These are phyloP conservation scores for Sciaenops ocellatus DNA, from an alignment of 2,797 vertebrate species.

Conservation along the genomic window DNA sequence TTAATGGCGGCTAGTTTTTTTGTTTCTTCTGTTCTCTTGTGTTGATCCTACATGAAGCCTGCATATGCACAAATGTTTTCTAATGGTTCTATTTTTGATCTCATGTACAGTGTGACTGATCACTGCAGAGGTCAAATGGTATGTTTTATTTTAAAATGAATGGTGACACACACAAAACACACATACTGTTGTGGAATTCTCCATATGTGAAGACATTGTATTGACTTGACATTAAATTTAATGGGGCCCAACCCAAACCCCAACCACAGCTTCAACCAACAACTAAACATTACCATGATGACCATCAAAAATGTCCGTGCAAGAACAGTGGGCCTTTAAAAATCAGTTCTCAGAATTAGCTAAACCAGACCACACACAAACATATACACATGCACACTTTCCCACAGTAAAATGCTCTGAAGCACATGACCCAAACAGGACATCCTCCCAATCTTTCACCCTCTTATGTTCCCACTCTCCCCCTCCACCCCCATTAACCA, in stretches of 20 bases:
- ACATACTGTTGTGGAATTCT: background rate
- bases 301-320: conserved; percentile 10
- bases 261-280: background rate
- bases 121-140: conserved; percentile 28
- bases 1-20: background rate
- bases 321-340: conserved; percentile 28
- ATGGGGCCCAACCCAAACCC: background rate
- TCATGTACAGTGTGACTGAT: conserved; percentile 36
- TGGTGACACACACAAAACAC: conserved; percentile 13
- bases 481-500: conserved; percentile 42
- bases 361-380: conserved; percentile 48
- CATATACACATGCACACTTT: conserved; percentile 64
- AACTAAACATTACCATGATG: background rate
- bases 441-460: conserved; percentile 73
- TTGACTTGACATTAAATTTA: background rate
- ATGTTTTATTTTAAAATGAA: conserved; percentile 49
- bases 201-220: background rate
- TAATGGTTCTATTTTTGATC: conserved; percentile 20
- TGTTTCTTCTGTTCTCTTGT: conserved; percentile 2
- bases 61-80: background rate
- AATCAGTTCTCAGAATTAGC: conserved; percentile 52
- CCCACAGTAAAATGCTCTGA: conserved; percentile 79
- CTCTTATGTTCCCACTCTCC: conserved; percentile 61
- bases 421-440: conserved; percentile 81
- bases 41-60: background rate